Conservation (phyloP, 2,797 vertebrate species). For the Notamacropus eugenii region DNA sequence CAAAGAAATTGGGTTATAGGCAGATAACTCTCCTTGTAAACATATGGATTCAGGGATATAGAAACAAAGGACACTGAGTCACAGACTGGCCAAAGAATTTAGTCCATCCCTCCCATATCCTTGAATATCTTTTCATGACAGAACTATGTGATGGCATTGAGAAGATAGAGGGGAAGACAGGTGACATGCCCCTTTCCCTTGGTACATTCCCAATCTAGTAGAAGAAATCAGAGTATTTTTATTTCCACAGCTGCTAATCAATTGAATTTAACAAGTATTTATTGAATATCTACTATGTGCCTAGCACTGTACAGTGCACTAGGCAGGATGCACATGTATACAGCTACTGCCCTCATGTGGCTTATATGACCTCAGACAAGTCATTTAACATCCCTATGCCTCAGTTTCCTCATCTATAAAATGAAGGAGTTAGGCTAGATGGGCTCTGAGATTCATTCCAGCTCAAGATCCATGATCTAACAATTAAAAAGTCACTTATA, state of each 20-base stretch:
- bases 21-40: not conserved
- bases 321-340: not conserved
- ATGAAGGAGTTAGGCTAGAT: not conserved
- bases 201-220: not conserved
- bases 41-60: not conserved
- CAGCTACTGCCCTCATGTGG: not conserved
- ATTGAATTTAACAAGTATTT: not conserved
- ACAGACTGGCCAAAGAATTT: not conserved
- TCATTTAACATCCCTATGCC: not conserved
- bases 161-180: not conserved
- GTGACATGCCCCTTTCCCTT: not conserved
- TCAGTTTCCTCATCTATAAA: not conserved
- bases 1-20: not conserved
- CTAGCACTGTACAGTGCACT: not conserved
- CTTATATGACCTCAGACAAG: not conserved
- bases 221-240: not conserved
- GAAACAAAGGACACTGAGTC: not conserved
- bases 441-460: not conserved
- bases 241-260: not conserved
- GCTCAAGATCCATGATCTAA: not conserved
- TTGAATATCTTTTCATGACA: not conserved
- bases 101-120: not conserved
- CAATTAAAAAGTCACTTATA: not conserved
- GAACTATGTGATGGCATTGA: not conserved
- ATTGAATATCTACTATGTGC: not conserved